A percentile compares a stretch with the other conserved stretches of the same genome.
These are phyloP conservation scores for Muscicapa comitata DNA, from an alignment of 2,797 vertebrate genomes.

Conservation along the genomic window DNA sequence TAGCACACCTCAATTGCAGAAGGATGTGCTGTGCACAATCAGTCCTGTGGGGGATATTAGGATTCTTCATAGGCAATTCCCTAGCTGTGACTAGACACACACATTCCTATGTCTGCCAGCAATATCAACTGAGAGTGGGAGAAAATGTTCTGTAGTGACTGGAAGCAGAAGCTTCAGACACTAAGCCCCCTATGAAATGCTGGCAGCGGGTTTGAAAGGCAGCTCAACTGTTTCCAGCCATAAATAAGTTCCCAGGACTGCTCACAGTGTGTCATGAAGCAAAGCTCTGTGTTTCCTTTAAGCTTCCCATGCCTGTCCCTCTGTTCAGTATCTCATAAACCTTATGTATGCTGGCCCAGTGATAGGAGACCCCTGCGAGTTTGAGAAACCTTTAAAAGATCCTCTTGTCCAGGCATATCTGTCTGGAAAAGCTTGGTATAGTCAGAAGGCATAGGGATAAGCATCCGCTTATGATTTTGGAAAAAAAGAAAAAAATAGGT, in stretches of 20 bases:
- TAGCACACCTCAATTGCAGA: neutral
- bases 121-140: neutral
- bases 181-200: neutral
- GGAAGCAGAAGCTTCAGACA: neutral
- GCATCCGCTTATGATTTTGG: neutral
- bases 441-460: neutral
- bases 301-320: neutral
- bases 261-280: neutral
- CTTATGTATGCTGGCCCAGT: neutral
- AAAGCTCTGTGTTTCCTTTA: neutral
- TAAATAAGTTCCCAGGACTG: neutral
- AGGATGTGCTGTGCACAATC: neutral
- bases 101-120: neutral
- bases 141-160: neutral
- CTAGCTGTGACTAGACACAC: neutral
- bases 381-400: neutral
- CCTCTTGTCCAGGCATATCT: neutral
- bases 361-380: accelerated
- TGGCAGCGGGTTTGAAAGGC: neutral
- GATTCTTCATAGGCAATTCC: neutral
- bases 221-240: neutral
- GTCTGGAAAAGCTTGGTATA: neutral
- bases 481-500: neutral
- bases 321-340: neutral
- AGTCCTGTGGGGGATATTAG: neutral